phyloP scores from a whole-genome alignment of 2,888 invertebrate genomes.

The Sympetrum striolatum region DNA sequence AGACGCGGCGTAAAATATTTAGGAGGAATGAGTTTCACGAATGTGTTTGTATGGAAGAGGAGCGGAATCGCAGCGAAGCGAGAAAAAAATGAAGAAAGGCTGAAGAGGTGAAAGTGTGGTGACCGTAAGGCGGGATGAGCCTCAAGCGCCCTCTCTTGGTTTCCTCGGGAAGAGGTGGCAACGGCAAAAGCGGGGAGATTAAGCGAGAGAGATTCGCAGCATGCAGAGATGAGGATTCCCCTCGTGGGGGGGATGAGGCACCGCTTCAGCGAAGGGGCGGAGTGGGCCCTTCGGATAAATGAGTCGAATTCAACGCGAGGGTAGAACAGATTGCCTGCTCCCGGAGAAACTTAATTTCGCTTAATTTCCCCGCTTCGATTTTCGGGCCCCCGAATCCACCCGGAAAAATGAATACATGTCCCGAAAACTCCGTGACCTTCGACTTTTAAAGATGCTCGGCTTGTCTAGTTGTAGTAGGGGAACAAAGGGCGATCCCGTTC shows the following conservation, averaged over 20 bases:
- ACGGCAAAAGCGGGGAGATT: neutral
- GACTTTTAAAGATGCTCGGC: too few species aligned
- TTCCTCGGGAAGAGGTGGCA: too few species aligned
- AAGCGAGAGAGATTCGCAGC: neutral
- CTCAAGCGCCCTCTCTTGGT: too few species aligned
- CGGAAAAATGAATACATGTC: too few species aligned
- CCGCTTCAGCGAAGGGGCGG: neutral
- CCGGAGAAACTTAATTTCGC: constrained; percentile 18
- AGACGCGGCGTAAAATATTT: too few species aligned
- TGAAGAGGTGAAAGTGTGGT: neutral
- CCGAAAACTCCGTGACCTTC: too few species aligned
- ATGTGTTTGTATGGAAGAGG: neutral
- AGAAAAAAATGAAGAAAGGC: too few species aligned
- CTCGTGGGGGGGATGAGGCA: neutral
- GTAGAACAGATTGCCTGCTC: constrained; percentile 7
- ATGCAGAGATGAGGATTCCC: too few species aligned
- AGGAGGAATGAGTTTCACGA: too few species aligned
- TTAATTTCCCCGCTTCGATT: constrained; percentile 30
- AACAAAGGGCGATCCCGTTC: too few species aligned
- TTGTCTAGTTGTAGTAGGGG: too few species aligned
- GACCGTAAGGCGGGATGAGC: neutral
- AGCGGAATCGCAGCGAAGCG: too few species aligned
- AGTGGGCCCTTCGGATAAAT: neutral
- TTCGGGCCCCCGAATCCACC: neutral
- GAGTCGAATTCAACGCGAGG: constrained; percentile 4